Percentiles rank a stretch among this genome's conserved stretches.
Evolutionary conservation across 2,888 invertebrate species (phyloP).

Genomic region (Eulithis prunata): DNA sequence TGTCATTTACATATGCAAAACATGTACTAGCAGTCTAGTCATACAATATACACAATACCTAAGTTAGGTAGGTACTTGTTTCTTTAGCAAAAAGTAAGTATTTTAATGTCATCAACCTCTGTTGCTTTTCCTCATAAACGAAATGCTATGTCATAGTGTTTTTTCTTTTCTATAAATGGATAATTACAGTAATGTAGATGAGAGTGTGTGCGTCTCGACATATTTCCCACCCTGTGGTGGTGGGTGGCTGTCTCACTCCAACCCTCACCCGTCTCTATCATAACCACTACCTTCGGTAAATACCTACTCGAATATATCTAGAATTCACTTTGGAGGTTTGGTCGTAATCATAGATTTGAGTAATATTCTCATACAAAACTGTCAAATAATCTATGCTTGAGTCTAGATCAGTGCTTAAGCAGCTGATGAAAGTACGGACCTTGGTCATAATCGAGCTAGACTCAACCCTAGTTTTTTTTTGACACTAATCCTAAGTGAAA

Average conservation of each 20-base stretch:
- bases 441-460: no score
- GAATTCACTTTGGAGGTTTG: no score
- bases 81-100: conserved; percentile 28
- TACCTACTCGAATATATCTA: conserved; percentile 45
- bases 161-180: conserved; percentile 72
- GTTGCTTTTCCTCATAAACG: conserved; percentile 28
- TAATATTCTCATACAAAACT: no score
- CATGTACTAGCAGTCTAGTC: conserved; percentile 14
- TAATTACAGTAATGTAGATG: conserved; percentile 81
- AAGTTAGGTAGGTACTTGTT: neutral
- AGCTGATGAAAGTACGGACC: no score
- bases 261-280: conserved; percentile 56
- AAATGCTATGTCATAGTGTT: conserved; percentile 55
- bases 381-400: no score
- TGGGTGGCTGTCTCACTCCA: conserved; percentile 50
- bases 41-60: conserved; percentile 12
- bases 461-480: no score
- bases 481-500: no score
- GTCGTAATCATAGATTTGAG: no score
- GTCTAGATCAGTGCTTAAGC: no score
- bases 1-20: conserved; percentile 32
- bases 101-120: conserved; percentile 42
- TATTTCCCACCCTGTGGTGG: conserved; percentile 63
- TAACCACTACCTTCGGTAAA: conserved; percentile 56
- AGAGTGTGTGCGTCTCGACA: conserved; percentile 72